Conservation (phyloP, 2,113 vertebrate genomes). For the Microtus ochrogaster region DNA sequence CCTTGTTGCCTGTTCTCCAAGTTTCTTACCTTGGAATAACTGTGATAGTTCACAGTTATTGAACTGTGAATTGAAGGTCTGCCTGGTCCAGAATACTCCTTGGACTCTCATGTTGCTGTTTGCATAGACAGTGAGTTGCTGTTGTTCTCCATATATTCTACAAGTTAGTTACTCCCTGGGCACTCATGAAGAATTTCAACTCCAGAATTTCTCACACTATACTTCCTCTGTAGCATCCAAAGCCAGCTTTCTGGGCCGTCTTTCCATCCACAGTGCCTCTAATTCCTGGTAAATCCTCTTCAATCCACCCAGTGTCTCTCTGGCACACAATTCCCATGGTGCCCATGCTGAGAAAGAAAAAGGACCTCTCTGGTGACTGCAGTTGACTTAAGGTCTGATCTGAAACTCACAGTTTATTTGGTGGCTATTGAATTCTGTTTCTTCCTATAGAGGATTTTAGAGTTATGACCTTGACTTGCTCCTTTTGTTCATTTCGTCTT, state of each 20-base stretch:
- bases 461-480: background rate
- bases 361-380: background rate
- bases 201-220: background rate
- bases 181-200: background rate
- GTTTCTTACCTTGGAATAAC: background rate
- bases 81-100: background rate
- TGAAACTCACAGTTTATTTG: background rate
- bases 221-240: background rate
- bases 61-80: background rate
- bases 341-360: background rate
- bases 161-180: background rate
- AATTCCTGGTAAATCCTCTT: background rate
- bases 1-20: background rate
- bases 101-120: background rate
- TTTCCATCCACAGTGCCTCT: background rate
- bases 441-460: background rate
- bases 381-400: background rate
- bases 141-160: background rate
- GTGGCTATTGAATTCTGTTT: background rate
- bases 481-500: background rate
- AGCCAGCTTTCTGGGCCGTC: background rate
- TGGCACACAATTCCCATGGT: too few species aligned
- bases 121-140: background rate
- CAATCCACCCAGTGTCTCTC: background rate
- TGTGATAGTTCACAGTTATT: too few species aligned